Evolutionary conservation across 2,888 invertebrate genomes (phyloP).

Genomic region (Phorcus lineatus): DNA sequence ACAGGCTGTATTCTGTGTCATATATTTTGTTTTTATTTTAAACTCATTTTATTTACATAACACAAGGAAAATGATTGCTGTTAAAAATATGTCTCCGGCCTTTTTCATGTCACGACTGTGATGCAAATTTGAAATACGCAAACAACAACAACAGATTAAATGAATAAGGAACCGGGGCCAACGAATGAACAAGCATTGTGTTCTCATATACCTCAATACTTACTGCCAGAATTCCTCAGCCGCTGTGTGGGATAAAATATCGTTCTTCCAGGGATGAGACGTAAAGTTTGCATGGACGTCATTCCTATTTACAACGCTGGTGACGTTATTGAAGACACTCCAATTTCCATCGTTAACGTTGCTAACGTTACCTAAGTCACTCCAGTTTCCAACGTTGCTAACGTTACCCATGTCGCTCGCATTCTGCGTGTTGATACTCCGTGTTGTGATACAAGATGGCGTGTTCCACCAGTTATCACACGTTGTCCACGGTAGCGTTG

Average conservation of each 20-base stretch:
- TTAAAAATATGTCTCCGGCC: no score
- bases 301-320: background rate
- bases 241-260: background rate
- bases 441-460: background rate
- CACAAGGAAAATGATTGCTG: no score
- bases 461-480: conserved; percentile 2
- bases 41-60: no score
- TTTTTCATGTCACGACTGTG: no score
- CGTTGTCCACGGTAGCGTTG: background rate
- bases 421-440: background rate
- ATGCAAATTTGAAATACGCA: no score
- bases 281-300: background rate
- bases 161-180: no score
- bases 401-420: background rate
- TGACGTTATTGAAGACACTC: background rate
- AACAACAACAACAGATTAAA: no score
- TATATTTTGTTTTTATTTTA: no score
- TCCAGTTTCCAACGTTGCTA: background rate
- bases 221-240: background rate
- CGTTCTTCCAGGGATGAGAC: background rate
- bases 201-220: background rate
- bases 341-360: no score
- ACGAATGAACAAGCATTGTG: no score
- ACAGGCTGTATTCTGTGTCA: no score
- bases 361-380: background rate